Evolutionary conservation across 2,888 invertebrate species (phyloP), one percentile per base, ranked within the genome.

Genomic region (Epirrita christyi): DNA sequence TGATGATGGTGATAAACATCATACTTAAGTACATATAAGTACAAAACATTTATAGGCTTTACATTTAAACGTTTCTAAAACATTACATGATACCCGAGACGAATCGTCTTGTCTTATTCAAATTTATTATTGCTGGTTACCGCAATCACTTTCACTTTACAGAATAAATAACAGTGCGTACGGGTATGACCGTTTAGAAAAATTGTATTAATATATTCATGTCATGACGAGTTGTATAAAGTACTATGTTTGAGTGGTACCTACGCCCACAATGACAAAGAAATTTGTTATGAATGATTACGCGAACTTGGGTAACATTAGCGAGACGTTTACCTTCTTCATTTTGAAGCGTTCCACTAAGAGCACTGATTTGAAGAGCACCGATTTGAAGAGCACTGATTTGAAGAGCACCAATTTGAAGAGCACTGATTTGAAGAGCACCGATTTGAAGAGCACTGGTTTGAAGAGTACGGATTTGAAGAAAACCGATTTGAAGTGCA

Each of bases 91-190:
- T 56, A 44, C 3, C 51, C 47, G 43, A 59, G 59, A 53, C 61
- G 63, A 66, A 66, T 64, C 63, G 36, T 44, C 45, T 55, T 51
- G 63, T 61, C 60, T 52, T 63, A 67, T 66, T 64, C 58, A 59
- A 69, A 68, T 61, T 62, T 67, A 64, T 63, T 61, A 63, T 63
- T 59, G 36, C 59, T 61, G 15, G 61, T 69, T 57, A 46, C 54
- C 52, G 36, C 53, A 47, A 67, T 71, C 70, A 73, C 75, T 75
- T 75, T 75, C 73, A 72, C 74, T 71, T 62, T 55, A 70, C 55
- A 59, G 59, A 44, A 38, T 59, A 41, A 40, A 21, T 40, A 10
- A 36, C 41, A 59, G 59, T 48, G n/a, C 2, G 37, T 54, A 36
- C 10, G 13, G 41, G 43, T 52, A 55, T 59, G 49, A 56, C 50